These are phyloP conservation scores for Andrena bicolor DNA, from an alignment of 2,888 invertebrate species.

Conservation along the genomic window DNA sequence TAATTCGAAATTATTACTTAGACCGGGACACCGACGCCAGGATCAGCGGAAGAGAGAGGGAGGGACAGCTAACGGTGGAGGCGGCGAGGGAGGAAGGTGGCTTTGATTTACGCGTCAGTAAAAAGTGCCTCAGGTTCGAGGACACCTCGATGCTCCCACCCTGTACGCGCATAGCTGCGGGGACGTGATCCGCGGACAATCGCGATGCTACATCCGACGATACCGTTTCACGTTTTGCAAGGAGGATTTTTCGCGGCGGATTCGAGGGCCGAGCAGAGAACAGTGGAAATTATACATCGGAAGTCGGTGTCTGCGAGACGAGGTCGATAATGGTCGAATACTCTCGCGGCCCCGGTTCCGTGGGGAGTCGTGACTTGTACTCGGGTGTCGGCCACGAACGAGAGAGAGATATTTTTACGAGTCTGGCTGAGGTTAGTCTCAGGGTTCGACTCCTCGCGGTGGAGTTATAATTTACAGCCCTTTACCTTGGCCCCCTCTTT, in stretches of 20 bases:
- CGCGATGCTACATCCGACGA: too few relatives aligned
- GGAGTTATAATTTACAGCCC: slow-evolving; percentile 84
- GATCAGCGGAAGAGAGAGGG: slow-evolving; percentile 20
- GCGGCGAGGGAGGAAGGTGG: slow-evolving; percentile 48
- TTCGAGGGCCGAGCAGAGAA: too few relatives aligned
- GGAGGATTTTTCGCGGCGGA: too few relatives aligned
- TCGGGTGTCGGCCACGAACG: slow-evolving; percentile 60
- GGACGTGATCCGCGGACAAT: not conserved
- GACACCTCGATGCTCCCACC: slow-evolving; percentile 46
- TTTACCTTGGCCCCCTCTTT: slow-evolving; percentile 71
- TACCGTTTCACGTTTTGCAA: too few relatives aligned
- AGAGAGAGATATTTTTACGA: slow-evolving; percentile 82
- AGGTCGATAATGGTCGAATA: slow-evolving; percentile 46
- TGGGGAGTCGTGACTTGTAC: slow-evolving; percentile 66
- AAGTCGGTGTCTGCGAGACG: slow-evolving; percentile 15
- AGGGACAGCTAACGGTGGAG: slow-evolving; percentile 35
- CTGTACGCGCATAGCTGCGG: not conserved
- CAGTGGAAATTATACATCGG: slow-evolving; percentile 16
- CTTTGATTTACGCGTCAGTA: slow-evolving; percentile 78
- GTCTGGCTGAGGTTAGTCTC: slow-evolving; percentile 82
- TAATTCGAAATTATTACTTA: slow-evolving; percentile 83
- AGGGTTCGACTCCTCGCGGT: slow-evolving; percentile 83
- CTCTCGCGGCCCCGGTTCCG: slow-evolving; percentile 54
- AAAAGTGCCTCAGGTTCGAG: slow-evolving; percentile 65
- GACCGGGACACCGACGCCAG: slow-evolving; percentile 62